These are phyloP conservation scores for Orientallactaga bullata DNA, from an alignment of 2,113 vertebrate species.

Conservation along the genomic window DNA sequence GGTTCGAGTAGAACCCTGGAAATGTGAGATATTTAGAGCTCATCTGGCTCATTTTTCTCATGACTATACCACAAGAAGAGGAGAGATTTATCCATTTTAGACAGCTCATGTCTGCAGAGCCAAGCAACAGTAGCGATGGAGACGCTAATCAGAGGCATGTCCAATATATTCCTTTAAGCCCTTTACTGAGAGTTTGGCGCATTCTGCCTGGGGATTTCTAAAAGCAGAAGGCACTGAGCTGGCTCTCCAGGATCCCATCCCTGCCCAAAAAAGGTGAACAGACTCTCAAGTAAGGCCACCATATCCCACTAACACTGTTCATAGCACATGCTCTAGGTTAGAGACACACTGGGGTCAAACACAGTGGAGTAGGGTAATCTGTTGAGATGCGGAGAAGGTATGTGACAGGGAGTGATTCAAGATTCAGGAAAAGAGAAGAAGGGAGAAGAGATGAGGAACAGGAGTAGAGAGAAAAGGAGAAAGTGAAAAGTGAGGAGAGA, in stretches of 20 bases:
- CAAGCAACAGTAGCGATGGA: background rate
- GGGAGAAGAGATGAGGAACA: no score
- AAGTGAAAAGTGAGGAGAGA: background rate
- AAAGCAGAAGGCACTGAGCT: background rate
- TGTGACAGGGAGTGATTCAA: background rate
- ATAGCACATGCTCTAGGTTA: rapidly evolving
- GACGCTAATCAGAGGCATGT: no score
- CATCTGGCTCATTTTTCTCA: no score
- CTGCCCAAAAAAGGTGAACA: no score
- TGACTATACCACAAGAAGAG: background rate
- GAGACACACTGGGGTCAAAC: background rate
- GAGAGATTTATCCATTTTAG: background rate
- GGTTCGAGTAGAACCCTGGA: background rate
- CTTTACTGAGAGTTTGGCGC: background rate
- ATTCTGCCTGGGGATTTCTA: background rate
- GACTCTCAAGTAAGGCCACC: background rate
- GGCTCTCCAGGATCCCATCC: background rate
- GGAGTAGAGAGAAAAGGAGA: background rate
- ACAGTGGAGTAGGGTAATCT: no score
- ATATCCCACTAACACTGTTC: no score
- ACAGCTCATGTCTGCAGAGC: background rate
- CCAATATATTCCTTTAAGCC: no score
- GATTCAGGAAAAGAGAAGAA: background rate
- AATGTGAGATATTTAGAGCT: background rate
- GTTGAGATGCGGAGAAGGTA: background rate